Evolutionary conservation across 2,888 invertebrate species (phyloP).

Genomic region (Chorisops tibialis): DNA sequence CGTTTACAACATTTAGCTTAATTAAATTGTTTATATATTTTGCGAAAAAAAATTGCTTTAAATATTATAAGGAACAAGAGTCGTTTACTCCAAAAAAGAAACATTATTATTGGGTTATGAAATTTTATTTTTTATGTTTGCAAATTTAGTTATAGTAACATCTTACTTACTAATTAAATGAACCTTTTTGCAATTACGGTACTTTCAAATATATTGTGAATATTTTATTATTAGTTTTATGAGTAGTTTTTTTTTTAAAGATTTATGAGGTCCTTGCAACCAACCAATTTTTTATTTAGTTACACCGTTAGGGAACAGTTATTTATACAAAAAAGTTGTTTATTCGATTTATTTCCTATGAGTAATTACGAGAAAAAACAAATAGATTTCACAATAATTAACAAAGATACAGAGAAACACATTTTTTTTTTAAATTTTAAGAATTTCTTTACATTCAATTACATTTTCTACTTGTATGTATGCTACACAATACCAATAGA

Average conservation of each 20-base stretch:
- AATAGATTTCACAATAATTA: not conserved
- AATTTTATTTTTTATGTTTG: too few species aligned
- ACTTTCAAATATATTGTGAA: not conserved
- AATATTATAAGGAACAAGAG: not conserved
- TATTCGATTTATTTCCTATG: not conserved
- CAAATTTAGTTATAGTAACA: too few species aligned
- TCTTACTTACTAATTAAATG: too few species aligned
- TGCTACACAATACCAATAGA: too few species aligned
- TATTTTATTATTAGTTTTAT: not conserved
- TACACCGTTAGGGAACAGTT: not conserved
- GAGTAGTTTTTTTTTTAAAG: not conserved
- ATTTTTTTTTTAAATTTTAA: too few species aligned
- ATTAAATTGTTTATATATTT: not conserved
- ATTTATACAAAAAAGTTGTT: conserved; percentile 2
- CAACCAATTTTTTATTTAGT: conserved; percentile 12
- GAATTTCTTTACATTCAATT: too few species aligned
- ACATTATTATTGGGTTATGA: too few species aligned
- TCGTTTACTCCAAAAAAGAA: too few species aligned
- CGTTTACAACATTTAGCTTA: not conserved
- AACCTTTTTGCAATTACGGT: too few species aligned
- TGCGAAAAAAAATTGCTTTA: not conserved
- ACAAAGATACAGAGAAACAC: not conserved
- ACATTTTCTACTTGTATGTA: too few species aligned
- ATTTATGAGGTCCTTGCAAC: conserved; percentile 19
- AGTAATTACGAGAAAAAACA: not conserved